Conservation (phyloP, 1,140 invertebrate species). For the Glossosoma conforme region DNA sequence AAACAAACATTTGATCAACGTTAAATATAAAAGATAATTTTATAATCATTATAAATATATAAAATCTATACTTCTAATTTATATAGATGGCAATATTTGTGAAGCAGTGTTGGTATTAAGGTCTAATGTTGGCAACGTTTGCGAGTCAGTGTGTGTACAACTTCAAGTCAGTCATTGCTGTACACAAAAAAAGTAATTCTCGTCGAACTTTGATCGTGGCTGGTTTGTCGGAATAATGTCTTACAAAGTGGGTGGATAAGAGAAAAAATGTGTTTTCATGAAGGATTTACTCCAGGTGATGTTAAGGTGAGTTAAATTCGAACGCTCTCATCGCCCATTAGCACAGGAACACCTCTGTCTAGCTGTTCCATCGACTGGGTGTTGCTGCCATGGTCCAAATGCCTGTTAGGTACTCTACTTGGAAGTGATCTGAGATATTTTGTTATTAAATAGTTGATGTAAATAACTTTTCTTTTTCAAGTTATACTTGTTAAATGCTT, state of each 20-base stretch:
- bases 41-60: too few species aligned
- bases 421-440: background rate
- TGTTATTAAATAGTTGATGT: background rate
- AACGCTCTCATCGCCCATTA: background rate
- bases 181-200: constrained; percentile 15
- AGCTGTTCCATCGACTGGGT: background rate
- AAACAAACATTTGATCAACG: too few species aligned
- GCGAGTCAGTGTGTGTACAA: constrained; percentile 2
- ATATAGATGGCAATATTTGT: too few species aligned
- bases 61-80: too few species aligned
- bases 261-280: constrained; percentile 20
- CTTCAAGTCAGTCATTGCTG: constrained; percentile 13
- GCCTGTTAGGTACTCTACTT: background rate
- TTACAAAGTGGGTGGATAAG: constrained; percentile 13
- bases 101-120: too few species aligned
- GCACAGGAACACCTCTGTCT: background rate
- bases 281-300: constrained; percentile 7
- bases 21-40: too few species aligned
- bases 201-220: constrained; percentile 2
- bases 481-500: background rate
- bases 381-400: background rate
- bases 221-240: constrained; percentile 4
- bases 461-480: background rate
- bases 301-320: background rate
- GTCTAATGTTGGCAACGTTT: too few species aligned